A percentile compares a stretch with the other conserved stretches of the same genome.
Conservation (phyloP, 2,113 vertebrate species). For the Sitta europaea region DNA sequence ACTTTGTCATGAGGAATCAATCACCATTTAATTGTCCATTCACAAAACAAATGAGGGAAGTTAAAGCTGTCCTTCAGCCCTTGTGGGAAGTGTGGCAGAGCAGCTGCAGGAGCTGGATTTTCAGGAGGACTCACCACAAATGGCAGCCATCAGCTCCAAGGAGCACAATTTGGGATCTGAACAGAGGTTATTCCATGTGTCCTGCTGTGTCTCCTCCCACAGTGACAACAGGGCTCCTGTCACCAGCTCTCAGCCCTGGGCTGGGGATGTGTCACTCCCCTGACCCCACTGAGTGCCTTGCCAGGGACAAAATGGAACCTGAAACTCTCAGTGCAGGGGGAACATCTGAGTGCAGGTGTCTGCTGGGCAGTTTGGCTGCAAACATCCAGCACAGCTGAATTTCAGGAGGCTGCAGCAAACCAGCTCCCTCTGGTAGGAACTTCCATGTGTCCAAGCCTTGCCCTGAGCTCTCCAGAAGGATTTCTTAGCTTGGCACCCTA, state of each 20-base stretch:
- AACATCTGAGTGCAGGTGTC: not conserved
- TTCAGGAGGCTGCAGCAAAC: not conserved
- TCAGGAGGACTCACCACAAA: not conserved
- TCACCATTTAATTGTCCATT: not conserved
- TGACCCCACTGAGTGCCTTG: not conserved
- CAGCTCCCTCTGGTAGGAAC: not conserved
- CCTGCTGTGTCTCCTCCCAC: not conserved
- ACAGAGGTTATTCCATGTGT: not conserved
- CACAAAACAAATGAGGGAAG: not conserved
- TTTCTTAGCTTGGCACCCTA: not conserved
- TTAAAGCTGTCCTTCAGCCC: not conserved
- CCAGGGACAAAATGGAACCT: not conserved
- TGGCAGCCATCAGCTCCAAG: not conserved
- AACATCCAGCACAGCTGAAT: not conserved
- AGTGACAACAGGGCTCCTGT: not conserved
- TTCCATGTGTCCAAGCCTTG: not conserved
- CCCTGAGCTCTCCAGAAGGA: not conserved
- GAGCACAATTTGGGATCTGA: not conserved
- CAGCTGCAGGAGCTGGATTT: not conserved
- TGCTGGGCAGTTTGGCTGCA: not conserved
- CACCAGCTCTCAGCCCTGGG: not conserved
- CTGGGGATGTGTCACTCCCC: not conserved
- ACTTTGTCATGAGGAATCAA: not conserved
- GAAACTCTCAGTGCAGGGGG: accelerated
- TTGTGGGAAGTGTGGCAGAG: not conserved